A percentile compares a stretch with the other conserved stretches of the same genome.
These are phyloP conservation scores for Chironex yamaguchii DNA, from an alignment of 30 jellyfish, hydroid and myxozoan species.

Conservation along the genomic window DNA sequence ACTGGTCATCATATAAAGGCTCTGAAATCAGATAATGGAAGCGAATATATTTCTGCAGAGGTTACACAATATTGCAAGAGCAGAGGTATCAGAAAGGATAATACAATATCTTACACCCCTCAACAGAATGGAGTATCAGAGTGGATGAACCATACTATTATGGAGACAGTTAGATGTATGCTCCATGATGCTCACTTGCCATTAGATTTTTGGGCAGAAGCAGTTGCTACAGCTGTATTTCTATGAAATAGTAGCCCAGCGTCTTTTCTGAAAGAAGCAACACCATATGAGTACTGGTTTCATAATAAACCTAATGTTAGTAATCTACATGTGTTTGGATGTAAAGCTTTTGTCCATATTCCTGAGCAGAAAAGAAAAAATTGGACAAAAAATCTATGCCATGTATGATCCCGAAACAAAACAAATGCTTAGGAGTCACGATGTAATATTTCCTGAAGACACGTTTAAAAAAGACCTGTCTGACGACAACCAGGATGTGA, in stretches of 20 bases:
- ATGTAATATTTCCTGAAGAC: slow-evolving; percentile 16
- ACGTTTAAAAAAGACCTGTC: slow-evolving; percentile 37
- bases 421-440: slow-evolving; percentile 31
- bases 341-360: slow-evolving; percentile 46
- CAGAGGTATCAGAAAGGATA: slow-evolving; percentile 44
- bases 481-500: too few species aligned
- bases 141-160: slow-evolving; percentile 37
- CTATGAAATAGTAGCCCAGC: slow-evolving; percentile 46
- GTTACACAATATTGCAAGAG: slow-evolving; percentile 36
- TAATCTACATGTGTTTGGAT: slow-evolving; percentile 49
- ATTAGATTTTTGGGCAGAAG: slow-evolving; percentile 50
- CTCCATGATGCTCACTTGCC: slow-evolving; percentile 50
- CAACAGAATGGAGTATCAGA: slow-evolving; percentile 64
- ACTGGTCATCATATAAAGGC: too few species aligned
- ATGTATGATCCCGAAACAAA: slow-evolving; percentile 37
- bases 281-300: slow-evolving; percentile 50
- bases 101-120: slow-evolving; percentile 42
- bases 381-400: slow-evolving; percentile 37
- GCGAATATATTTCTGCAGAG: too few species aligned
- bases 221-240: slow-evolving; percentile 30
- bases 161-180: slow-evolving; percentile 45
- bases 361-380: slow-evolving; percentile 35
- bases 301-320: slow-evolving; percentile 23
- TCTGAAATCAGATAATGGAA: too few species aligned
- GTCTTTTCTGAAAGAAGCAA: slow-evolving; percentile 27